Evolutionary conservation across 2,113 vertebrate genomes (phyloP), one percentile per base, ranked within the genome.

Genomic region (Menidia beryllina): DNA sequence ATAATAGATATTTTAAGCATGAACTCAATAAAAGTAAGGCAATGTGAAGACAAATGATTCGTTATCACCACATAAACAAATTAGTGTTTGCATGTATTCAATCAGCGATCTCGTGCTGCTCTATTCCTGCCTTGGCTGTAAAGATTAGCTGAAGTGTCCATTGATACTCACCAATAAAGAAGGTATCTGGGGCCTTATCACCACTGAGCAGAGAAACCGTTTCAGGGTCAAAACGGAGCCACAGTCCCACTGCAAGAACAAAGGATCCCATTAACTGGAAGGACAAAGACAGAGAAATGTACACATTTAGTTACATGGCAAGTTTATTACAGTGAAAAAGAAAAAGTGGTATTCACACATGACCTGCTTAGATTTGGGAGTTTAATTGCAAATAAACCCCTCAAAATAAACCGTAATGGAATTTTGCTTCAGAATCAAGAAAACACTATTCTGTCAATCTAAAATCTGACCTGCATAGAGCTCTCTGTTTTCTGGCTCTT

Each of bases 191-290:
- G 39, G 95, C 95, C 2, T 83, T 93, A 12, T 95, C 92, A 5
- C 88, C 93, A 13, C 90, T 91, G 13, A 96, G 92, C 60, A 99
- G 91, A 67, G 94, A 91, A 70, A 95, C 94, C 3, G 95, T 94
- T 75, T 94, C 84, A 11, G 94, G 93, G 79, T 96, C 96, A 26
- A 98, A 96, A 6, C 96, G 94, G 55, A 99, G 92, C 97, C 97
- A 99, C 7, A 99, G 91, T 43, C 97, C 97, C 57, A 98, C 96
- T 1, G 95, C 95, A 54, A 98, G 91, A 73, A 99, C 95, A 53
- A 96, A 94, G 1, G 96, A 91, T 54, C 97, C 97, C 20, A 95
- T 95, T 92, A 98, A 81, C 97, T 94, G 70, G 7, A 50, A 53
- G 52, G 57, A 77, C 53, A 71, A 27, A 50, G 1, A 63, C 8